Evolutionary conservation across 1,140 invertebrate species (phyloP).

Genomic region (Leptinotarsa undecemlineata): DNA sequence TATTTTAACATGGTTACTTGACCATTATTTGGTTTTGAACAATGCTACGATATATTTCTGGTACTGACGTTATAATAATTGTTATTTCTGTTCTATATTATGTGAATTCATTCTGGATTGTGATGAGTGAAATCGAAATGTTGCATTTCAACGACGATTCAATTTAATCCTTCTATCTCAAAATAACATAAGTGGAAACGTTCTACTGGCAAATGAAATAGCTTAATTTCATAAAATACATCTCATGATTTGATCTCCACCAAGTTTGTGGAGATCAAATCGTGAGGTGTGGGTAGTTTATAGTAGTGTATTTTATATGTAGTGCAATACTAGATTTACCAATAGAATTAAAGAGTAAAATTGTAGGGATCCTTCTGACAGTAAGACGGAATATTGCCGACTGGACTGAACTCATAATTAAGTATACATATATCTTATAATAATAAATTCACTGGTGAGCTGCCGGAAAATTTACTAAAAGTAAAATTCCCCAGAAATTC

Average conservation of each 20-base stretch:
- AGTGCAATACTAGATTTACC: background rate
- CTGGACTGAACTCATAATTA: background rate
- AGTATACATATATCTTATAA: background rate
- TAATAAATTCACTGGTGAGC: background rate
- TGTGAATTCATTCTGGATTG: background rate
- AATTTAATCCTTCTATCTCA: background rate
- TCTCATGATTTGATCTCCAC: no score
- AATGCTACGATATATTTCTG: background rate
- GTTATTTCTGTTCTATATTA: background rate
- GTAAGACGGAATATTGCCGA: background rate
- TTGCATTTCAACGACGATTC: background rate
- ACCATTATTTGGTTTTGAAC: background rate
- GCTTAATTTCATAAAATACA: no score
- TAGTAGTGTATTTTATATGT: background rate
- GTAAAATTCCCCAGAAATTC: background rate
- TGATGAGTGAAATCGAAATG: background rate
- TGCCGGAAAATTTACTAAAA: background rate
- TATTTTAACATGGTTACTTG: background rate
- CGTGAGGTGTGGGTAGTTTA: no score
- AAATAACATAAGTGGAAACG: background rate
- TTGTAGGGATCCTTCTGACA: background rate
- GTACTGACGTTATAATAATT: background rate
- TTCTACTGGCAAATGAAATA: background rate
- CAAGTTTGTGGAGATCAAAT: no score
- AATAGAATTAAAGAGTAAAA: background rate